Evolutionary conservation across 1,140 invertebrate genomes (phyloP), one percentile per base, ranked within the genome.

Genomic region (Hyles vespertilio): DNA sequence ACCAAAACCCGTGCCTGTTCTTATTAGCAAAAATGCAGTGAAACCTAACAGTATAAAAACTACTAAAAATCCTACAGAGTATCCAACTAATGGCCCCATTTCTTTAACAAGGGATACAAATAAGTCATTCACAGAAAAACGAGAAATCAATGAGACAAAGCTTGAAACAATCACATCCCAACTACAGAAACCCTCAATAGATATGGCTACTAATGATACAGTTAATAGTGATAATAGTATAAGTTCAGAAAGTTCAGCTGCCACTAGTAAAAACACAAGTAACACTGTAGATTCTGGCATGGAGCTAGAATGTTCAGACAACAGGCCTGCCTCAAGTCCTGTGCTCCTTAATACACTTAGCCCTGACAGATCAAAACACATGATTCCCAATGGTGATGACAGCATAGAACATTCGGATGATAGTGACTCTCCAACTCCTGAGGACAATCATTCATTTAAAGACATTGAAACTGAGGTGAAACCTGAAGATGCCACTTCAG

Each of bases 1-100:
- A 57, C 84, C 84, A 8, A 89, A 79, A 77, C 84, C 86, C 65
- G 84, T 87, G 61, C 86, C 86, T 64, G 74, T 89, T 44, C 79
- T 84, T 66, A 73, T 89, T 46, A 89, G 80, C 74, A 87, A 86
- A 73, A 82, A 79, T 71, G 65, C 76, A 52, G 57, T 73, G 3
- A 87, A 87, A 61, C 57, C 74, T 5, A 86, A 78, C 61, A 84
- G 67, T 74, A 54, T 79, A 53, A 81, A 80, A 69, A 69, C 65
- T 72, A 51, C 44, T 40, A 84, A 77, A 75, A 75, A 56, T 67
- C 60, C 52, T 40, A 74, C 65, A 69, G 80, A 83, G 51, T 53
- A 63, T 56, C 61, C 64, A 46, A 68, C 52, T 62, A 87, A 83
- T 79, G 79, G 82, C 10, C 72, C 77, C 33, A 49, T 65, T 64